A percentile compares a stretch with the other conserved stretches of the same genome.
phyloP scores from a whole-genome alignment of 2,797 vertebrate species.

The Lateolabrax maculatus region DNA sequence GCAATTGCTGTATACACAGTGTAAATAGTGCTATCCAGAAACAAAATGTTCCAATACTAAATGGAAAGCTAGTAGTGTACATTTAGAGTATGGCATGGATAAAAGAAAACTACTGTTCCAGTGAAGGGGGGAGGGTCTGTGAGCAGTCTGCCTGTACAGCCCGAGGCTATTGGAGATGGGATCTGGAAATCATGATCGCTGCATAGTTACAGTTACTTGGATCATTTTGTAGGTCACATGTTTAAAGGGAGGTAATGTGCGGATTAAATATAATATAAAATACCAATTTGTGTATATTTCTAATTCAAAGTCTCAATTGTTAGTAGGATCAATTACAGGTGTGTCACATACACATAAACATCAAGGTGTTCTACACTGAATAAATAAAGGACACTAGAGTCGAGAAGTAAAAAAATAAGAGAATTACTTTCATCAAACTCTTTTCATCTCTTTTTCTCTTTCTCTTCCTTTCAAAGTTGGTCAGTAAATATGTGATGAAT shows the following conservation, averaged over 20 bases:
- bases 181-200: constrained; percentile 31
- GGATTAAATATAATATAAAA: background rate
- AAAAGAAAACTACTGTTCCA: background rate
- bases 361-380: background rate
- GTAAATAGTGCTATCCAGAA: background rate
- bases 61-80: background rate
- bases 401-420: background rate
- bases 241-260: background rate
- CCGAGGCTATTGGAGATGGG: constrained; percentile 8
- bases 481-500: background rate
- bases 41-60: background rate
- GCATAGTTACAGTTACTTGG: constrained; percentile 4
- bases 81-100: background rate
- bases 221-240: constrained; percentile 17
- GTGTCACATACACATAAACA: background rate
- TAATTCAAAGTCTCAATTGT: background rate
- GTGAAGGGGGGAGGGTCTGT: constrained; percentile 4
- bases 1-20: background rate
- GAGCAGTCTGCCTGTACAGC: constrained; percentile 22
- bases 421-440: background rate
- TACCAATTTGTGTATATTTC: background rate
- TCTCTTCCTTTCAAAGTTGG: background rate
- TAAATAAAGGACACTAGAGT: background rate
- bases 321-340: background rate
- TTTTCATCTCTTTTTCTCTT: background rate